Evolutionary conservation across 2,888 invertebrate species (phyloP).

Genomic region (Eilema sororculum): DNA sequence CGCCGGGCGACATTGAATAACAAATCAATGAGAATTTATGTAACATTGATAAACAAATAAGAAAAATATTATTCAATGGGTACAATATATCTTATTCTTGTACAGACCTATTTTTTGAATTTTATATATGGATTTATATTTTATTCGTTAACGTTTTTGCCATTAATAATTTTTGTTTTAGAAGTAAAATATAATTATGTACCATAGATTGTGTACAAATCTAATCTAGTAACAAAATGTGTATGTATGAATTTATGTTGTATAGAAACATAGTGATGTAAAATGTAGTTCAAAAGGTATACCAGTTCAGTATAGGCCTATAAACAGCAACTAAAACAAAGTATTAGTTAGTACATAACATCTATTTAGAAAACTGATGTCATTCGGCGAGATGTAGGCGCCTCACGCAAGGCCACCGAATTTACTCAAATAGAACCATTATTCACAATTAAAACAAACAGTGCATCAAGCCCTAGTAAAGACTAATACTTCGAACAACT

Average conservation of each 20-base stretch:
- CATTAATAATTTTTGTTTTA: neutral
- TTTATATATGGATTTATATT: neutral
- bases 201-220: neutral
- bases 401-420: conserved; percentile 70
- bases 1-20: neutral
- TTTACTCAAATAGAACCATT: conserved; percentile 57
- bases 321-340: conserved; percentile 56
- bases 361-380: conserved; percentile 85
- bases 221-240: neutral
- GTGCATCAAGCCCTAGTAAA: conserved; percentile 35
- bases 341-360: conserved; percentile 64
- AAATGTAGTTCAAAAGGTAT: conserved; percentile 44
- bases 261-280: neutral
- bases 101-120: neutral
- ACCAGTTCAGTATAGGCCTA: conserved; percentile 30
- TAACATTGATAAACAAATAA: neutral
- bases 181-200: neutral
- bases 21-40: neutral
- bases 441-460: conserved; percentile 52
- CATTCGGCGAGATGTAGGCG: conserved; percentile 73
- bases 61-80: neutral
- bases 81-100: too few relatives aligned
- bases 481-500: conserved; percentile 18
- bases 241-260: neutral
- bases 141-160: neutral